Evolutionary conservation across 2,113 vertebrate genomes (phyloP).

Genomic region (Chlorocebus sabaeus): DNA sequence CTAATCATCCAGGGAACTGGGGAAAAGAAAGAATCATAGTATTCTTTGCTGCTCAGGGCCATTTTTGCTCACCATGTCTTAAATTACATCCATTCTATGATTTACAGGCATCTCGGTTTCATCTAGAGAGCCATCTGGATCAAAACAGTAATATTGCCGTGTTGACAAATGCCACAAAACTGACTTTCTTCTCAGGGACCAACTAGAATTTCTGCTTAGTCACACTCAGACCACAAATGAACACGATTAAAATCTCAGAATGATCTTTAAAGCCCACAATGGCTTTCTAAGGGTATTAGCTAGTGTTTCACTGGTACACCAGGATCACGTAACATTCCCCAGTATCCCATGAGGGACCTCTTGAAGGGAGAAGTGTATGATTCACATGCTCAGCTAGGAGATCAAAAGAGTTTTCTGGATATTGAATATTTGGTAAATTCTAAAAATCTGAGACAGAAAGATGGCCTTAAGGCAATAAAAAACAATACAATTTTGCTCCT

Average conservation of each 20-base stretch:
- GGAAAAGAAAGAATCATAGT: background rate
- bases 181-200: slow-evolving; percentile 67
- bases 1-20: background rate
- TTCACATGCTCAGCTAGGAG: background rate
- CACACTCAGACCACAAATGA: slow-evolving; percentile 45
- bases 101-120: slow-evolving; percentile 63
- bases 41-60: background rate
- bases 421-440: background rate
- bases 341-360: background rate
- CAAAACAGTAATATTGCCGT: slow-evolving; percentile 62
- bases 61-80: slow-evolving; percentile 35
- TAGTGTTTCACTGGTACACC: background rate
- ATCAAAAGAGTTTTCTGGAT: background rate
- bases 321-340: background rate
- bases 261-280: background rate
- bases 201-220: slow-evolving; percentile 75
- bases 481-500: background rate
- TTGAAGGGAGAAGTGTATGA: background rate
- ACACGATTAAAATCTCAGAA: background rate
- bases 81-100: slow-evolving; percentile 61
- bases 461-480: background rate
- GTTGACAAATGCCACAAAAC: slow-evolving; percentile 74
- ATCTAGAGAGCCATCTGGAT: slow-evolving; percentile 53
- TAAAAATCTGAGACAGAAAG: background rate
- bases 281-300: background rate